Evolutionary conservation across 2,888 invertebrate species (phyloP).

Genomic region (Kryphioiulus occultus): DNA sequence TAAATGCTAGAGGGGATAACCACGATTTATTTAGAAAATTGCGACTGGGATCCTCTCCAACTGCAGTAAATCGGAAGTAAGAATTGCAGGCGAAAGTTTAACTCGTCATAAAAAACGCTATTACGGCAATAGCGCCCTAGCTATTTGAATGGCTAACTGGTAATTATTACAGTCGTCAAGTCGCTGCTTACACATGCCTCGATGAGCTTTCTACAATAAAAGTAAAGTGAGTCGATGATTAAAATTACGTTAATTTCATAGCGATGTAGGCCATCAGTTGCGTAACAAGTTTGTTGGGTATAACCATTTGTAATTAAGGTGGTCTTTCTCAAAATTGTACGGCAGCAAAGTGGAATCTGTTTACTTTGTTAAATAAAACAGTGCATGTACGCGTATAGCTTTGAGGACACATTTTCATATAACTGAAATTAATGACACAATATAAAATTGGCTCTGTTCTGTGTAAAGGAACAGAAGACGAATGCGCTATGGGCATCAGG

Average conservation of each 20-base stretch:
- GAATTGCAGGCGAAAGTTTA: not conserved
- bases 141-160: constrained; percentile 8
- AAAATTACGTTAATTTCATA: not conserved
- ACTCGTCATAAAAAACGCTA: not conserved
- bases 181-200: not conserved
- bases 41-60: not conserved
- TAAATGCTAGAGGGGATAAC: not conserved
- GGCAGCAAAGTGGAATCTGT: too few relatives aligned
- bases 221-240: not conserved
- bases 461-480: too few relatives aligned
- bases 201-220: not conserved
- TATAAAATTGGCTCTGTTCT: too few relatives aligned
- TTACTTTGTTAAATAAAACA: too few relatives aligned
- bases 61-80: not conserved
- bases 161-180: not conserved
- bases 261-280: not conserved
- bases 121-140: not conserved
- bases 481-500: too few relatives aligned
- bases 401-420: too few relatives aligned
- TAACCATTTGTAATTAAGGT: too few relatives aligned
- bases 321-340: too few relatives aligned
- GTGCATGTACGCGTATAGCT: too few relatives aligned
- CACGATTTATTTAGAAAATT: not conserved
- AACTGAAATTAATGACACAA: too few relatives aligned
- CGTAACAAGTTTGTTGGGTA: too few relatives aligned